Conservation (phyloP, 2,113 vertebrate genomes). For the Clarias batrachus region DNA sequence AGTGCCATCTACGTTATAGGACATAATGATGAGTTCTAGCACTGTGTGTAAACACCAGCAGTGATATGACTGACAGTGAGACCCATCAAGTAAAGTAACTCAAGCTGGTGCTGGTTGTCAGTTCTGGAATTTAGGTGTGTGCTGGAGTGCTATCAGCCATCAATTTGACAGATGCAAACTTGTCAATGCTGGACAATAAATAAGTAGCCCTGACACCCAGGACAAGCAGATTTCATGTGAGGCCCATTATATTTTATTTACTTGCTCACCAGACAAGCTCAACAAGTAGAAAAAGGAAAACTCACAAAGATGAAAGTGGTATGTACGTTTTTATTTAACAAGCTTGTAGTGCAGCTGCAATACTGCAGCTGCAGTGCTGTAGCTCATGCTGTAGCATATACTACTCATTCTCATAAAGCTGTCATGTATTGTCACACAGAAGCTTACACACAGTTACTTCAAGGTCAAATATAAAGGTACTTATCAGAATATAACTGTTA, state of each 20-base stretch:
- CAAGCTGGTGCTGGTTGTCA: background rate
- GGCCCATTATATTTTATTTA: background rate
- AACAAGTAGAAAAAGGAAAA: background rate
- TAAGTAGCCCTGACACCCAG: background rate
- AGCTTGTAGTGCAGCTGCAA: too few relatives aligned
- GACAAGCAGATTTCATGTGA: conserved; percentile 5
- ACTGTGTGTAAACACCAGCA: background rate
- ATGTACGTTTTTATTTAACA: too few relatives aligned
- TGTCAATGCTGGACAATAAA: background rate
- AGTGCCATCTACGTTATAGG: background rate
- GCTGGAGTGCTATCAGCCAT: background rate
- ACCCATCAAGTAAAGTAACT: background rate
- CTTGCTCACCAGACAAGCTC: background rate
- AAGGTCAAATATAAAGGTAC: background rate
- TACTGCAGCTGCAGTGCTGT: background rate
- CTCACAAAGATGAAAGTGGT: background rate
- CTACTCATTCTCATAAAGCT: background rate
- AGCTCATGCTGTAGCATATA: background rate
- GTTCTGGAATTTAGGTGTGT: background rate
- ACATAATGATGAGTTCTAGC: conserved; percentile 14
- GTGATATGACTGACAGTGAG: conserved; percentile 4
- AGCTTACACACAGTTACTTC: background rate
- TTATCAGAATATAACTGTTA: background rate
- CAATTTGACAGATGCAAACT: conserved; percentile 10
- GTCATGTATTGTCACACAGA: background rate